phyloP scores from a whole-genome alignment of 2,888 invertebrate genomes.

The Hirudinaria manillensis region DNA sequence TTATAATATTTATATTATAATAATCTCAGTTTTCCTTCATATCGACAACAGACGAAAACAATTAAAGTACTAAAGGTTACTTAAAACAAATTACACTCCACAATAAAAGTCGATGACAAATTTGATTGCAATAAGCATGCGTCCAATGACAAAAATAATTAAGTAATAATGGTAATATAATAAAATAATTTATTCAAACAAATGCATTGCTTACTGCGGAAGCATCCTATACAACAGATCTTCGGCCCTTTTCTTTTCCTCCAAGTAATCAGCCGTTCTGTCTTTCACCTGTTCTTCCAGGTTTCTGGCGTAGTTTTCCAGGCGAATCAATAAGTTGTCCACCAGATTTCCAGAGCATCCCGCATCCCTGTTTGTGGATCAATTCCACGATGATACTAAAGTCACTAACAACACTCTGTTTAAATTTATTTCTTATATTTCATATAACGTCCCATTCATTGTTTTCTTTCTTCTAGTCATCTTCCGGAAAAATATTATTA shows the following conservation, averaged over 20 bases:
- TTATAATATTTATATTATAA: no score
- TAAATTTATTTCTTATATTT: not conserved
- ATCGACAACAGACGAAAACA: no score
- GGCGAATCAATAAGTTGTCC: slow-evolving; percentile 84
- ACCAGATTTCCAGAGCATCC: slow-evolving; percentile 68
- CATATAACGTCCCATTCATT: not conserved
- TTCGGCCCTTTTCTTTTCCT: slow-evolving; percentile 96
- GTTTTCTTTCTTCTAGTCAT: no score
- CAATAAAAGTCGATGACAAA: no score
- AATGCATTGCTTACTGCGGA: slow-evolving; percentile 64
- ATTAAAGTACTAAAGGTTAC: no score
- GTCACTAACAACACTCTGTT: not conserved
- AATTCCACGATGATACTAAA: not conserved
- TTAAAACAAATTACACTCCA: no score
- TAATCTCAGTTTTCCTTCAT: no score
- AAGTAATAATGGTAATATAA: no score
- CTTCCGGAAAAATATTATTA: no score
- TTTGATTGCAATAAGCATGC: no score
- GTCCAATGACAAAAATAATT: no score
- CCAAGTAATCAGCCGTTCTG: slow-evolving; percentile 89
- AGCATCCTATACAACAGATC: slow-evolving; percentile 89
- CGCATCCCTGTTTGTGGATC: slow-evolving; percentile 34
- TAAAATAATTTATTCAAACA: no score
- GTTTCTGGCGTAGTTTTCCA: slow-evolving; percentile 99
- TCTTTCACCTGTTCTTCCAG: slow-evolving; percentile 92